Conservation (phyloP, 2,888 invertebrate species). For the Ormyrus thymus region DNA sequence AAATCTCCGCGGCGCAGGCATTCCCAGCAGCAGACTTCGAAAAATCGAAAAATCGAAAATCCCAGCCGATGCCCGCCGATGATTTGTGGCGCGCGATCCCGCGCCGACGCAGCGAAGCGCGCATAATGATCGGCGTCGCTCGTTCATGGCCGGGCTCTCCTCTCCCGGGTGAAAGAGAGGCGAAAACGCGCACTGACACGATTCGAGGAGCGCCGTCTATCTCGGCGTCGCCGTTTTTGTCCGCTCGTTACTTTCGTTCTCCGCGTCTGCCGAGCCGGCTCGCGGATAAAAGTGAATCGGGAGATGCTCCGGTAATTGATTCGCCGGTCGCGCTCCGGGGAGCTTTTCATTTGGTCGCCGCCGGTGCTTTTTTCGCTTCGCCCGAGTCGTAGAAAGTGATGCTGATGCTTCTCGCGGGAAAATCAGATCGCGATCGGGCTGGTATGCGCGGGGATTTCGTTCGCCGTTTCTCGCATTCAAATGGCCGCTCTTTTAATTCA, state of each 20-base stretch:
- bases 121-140: no score
- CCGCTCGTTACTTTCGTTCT: slow-evolving; percentile 46
- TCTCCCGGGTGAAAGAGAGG: neutral
- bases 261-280: neutral
- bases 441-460: neutral
- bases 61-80: no score
- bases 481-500: no score
- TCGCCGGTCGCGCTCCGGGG: neutral
- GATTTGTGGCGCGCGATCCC: no score
- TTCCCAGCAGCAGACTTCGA: no score
- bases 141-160: no score
- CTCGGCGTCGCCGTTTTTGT: slow-evolving; percentile 13
- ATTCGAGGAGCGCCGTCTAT: slow-evolving; percentile 7
- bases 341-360: neutral
- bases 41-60: no score
- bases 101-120: no score
- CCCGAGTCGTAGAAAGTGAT: neutral
- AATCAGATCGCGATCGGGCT: no score
- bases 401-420: neutral
- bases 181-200: slow-evolving; percentile 38
- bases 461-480: neutral
- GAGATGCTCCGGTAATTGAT: slow-evolving; percentile 28
- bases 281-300: slow-evolving; percentile 37
- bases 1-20: no score
- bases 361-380: neutral